Evolutionary conservation across 30 jellyfish, hydroid and myxozoan species (phyloP), one percentile per base, ranked within the genome.

Genomic region (Mastigias papua): DNA sequence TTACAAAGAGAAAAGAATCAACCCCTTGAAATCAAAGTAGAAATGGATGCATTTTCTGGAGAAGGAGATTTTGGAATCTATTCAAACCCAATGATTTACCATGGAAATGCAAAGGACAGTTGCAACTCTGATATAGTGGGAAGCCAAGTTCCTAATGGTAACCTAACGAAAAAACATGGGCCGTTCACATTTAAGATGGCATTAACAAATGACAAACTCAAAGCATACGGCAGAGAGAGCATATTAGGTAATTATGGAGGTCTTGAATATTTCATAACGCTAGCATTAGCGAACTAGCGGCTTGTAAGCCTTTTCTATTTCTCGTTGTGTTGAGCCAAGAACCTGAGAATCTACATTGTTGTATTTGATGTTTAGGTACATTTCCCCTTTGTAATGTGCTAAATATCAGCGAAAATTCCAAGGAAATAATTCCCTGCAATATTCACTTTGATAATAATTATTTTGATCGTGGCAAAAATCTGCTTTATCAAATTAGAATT

Each of bases 171-270:
- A 25, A 58, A 37, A 30, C 92, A 78, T 80, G 92, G 89, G 0
- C 78, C 72, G 19, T 78, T 89, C 46, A 62, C 86, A 22, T 79
- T 66, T 66, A 78, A 69, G 48, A 62, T 65, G 73, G 1, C 72
- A 19, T 61, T 78, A 26, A 74, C 37, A 20, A 64, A 80, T 70
- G 76, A 25, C 82, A 30, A 54, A n/a, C 69, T 89, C 48, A 79
- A 72, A 58, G 91, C 92, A 20, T 68, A 42, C 54, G 97, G 97
- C 22, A 89, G 66, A 50, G 76, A 79, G 33, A 73, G 92, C 33
- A 68, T 89, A 65, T 76, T 78, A 23, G 97, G 97, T 62, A 63
- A 17, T 48, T 48, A 25, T 20, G 22, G 67, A 23, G 71, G 9
- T 25, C 67, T 80, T 33, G 19, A 77, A 42, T 77, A 10, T 48